Conservation (phyloP, 2,797 vertebrate genomes). For the Bradypus variegatus region DNA sequence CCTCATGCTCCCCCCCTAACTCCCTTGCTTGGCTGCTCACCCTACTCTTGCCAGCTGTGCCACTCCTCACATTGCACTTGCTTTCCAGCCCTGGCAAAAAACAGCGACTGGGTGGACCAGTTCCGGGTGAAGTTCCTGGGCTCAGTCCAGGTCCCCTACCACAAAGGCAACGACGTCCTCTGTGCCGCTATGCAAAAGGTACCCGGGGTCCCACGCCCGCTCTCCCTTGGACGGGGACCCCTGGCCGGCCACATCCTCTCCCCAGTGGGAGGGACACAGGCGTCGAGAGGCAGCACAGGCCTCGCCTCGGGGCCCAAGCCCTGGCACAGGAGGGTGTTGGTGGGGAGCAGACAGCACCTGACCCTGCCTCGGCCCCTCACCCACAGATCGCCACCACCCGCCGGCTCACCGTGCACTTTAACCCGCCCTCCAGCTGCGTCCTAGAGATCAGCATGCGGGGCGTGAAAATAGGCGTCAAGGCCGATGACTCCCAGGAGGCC, state of each 20-base stretch:
- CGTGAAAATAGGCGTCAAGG: conserved; percentile 90
- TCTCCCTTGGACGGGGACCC: neutral
- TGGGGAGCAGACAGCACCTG: neutral
- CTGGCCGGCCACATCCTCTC: rapidly evolving
- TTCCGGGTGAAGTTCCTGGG: conserved; percentile 94
- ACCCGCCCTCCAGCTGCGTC: conserved; percentile 93
- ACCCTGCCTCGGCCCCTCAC: neutral
- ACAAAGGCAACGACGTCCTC: conserved; percentile 96
- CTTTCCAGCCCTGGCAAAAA: conserved; percentile 80
- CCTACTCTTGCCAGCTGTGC: neutral
- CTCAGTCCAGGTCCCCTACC: conserved; percentile 93
- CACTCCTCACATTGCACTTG: neutral
- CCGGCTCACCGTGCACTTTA: conserved; percentile 95
- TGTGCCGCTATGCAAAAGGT: conserved; percentile 99
- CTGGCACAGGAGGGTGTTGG: neutral
- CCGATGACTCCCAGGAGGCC: conserved; percentile 83
- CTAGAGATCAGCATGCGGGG: conserved; percentile 94
- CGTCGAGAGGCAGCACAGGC: neutral
- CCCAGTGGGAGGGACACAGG: neutral
- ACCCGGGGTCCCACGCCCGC: neutral
- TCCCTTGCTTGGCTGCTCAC: neutral
- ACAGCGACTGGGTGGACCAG: conserved; percentile 90
- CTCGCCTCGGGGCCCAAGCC: neutral
- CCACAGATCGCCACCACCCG: conserved; percentile 95
- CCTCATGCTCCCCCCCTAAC: neutral